A percentile compares a stretch with the other conserved stretches of the same genome.
Evolutionary conservation across 1,140 invertebrate species (phyloP).

Genomic region (Aphelinus atriplicis): DNA sequence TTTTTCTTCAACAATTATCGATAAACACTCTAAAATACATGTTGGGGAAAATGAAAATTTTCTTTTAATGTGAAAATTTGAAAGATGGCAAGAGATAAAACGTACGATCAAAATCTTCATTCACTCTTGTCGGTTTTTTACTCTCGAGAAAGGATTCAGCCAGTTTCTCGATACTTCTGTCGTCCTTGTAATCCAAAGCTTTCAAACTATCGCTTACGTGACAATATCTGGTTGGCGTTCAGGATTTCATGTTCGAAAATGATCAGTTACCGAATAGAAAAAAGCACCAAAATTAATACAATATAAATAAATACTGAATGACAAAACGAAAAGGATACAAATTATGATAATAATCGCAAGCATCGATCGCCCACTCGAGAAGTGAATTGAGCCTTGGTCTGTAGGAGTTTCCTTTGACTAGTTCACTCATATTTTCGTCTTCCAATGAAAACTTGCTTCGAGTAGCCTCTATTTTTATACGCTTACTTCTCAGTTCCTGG

Average conservation of each 20-base stretch:
- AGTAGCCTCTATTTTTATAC: constrained; percentile 47
- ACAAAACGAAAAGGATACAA: constrained; percentile 48
- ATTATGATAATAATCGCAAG: constrained; percentile 47
- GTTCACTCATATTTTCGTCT: constrained; percentile 45
- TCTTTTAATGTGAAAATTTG: too few relatives aligned
- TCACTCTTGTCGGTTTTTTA: constrained; percentile 15
- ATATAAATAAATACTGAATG: too few relatives aligned
- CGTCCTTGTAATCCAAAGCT: constrained; percentile 44
- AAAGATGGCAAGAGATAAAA: constrained; percentile 18
- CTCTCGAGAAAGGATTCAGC: constrained; percentile 42
- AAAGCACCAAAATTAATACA: too few relatives aligned
- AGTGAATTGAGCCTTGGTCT: constrained; percentile 53
- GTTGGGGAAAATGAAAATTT: too few relatives aligned
- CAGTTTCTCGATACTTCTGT: constrained; percentile 43
- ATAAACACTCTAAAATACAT: too few relatives aligned
- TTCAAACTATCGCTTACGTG: constrained; percentile 42
- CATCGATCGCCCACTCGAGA: constrained; percentile 50
- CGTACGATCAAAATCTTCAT: constrained; percentile 45
- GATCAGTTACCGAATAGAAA: too few relatives aligned
- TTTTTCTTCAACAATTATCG: too few relatives aligned
- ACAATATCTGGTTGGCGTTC: constrained; percentile 38
- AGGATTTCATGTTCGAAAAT: too few relatives aligned
- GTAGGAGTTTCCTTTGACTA: constrained; percentile 50
- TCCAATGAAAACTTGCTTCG: constrained; percentile 48
- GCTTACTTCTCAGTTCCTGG: constrained; percentile 53